Evolutionary conservation across 2,797 vertebrate species (phyloP), one percentile per base, ranked within the genome.

Genomic region (Chromis chromis): DNA sequence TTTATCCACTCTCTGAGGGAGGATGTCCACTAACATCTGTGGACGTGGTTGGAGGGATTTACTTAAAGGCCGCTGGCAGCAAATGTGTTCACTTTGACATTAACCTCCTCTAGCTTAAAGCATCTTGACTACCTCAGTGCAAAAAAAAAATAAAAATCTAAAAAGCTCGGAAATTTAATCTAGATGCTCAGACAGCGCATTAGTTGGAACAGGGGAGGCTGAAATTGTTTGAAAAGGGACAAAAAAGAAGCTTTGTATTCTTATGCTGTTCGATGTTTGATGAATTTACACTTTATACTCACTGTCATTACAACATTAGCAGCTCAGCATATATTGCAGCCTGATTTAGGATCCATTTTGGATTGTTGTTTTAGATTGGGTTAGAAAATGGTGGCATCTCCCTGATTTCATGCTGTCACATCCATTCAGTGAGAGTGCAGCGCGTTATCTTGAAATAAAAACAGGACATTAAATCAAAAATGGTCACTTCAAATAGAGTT

Each of bases 31-130:
- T 71, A 82, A 78, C 83, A 82, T 84, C 79, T 85, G 76, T 53
- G 71, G 76, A 73, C 22, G 50, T 64, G 59, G 75, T 78, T 60
- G 39, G 65, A 80, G 65, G 54, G 82, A 86, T 68, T 78, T 82
- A 85, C 80, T 91, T 63, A 59, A 86, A 87, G 85, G 82, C 81
- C 55, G 25, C 76, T 63, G 82, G 71, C 64, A 49, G 82, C 58
- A 72, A 74, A 78, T 52, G 50, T 71, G 72, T 76, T 70, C 0
- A 0, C 73, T 73, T 65, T 76, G 81, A 83, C 79, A 65, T 74
- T 70, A 76, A 68, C 77, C 78, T 78, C 76, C 78, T 59, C 28
- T 3, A 49, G 67, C 83, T 81, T 65, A 86, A 79, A 82, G 75
- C 75, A 59, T 74, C 74, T 74, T 33, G 60, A 84, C 75, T 76